Evolutionary conservation across 2,113 vertebrate genomes (phyloP).

Genomic region (Labrus mixtus): DNA sequence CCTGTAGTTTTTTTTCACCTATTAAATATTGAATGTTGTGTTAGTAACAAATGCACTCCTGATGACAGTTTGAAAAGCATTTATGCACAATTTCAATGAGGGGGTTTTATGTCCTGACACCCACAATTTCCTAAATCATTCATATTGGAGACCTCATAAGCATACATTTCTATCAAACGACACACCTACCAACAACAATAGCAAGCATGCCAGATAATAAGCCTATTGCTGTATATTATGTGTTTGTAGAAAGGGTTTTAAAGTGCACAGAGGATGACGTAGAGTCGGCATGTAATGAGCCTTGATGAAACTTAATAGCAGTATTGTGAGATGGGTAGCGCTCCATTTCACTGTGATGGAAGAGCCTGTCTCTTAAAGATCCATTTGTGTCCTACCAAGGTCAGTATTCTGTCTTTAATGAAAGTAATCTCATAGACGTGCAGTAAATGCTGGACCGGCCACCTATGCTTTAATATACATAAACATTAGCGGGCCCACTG

Average conservation of each 20-base stretch:
- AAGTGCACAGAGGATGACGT: conserved; percentile 60
- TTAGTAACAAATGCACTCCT: not conserved
- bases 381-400: conserved; percentile 76
- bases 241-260: conserved; percentile 56
- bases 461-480: conserved; percentile 32
- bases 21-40: conserved; percentile 7
- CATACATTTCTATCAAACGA: conserved; percentile 30
- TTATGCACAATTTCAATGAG: not conserved
- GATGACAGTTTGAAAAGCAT: conserved; percentile 1
- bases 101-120: not conserved
- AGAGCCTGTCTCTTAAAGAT: conserved; percentile 74
- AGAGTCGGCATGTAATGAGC: conserved; percentile 72
- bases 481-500: conserved; percentile 8
- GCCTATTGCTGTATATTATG: conserved; percentile 30
- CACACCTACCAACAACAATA: conserved; percentile 25
- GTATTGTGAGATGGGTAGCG: conserved; percentile 65
- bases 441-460: conserved; percentile 55
- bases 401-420: conserved; percentile 75
- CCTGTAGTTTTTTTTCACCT: not conserved
- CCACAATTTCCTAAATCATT: conserved; percentile 5
- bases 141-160: conserved; percentile 12
- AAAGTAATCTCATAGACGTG: conserved; percentile 54
- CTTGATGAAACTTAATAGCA: conserved; percentile 79
- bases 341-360: conserved; percentile 76
- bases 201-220: conserved; percentile 24